These are phyloP conservation scores for Drosophila kanapiae DNA, from an alignment of 1,140 invertebrate genomes.

Conservation along the genomic window DNA sequence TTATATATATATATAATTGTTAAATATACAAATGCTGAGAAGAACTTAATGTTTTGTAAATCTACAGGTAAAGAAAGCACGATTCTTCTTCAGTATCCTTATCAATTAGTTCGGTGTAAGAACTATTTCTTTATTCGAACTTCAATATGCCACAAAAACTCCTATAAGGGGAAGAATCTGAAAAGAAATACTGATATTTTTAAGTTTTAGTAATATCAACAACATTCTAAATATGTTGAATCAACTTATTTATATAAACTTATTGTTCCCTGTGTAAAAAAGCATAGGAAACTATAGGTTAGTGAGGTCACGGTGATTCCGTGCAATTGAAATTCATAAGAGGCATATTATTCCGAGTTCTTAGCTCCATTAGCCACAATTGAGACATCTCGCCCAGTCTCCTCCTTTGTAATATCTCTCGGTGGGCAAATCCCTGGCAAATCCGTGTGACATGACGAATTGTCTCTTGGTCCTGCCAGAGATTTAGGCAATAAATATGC, in stretches of 20 bases:
- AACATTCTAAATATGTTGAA: too few relatives aligned
- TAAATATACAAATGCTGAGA: too few relatives aligned
- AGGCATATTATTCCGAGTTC: conserved; percentile 41
- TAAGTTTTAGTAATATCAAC: too few relatives aligned
- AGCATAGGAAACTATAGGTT: not conserved
- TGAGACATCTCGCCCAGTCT: conserved; percentile 47
- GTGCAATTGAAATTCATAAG: conserved; percentile 76
- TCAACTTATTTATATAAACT: too few relatives aligned
- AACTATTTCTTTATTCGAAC: too few relatives aligned
- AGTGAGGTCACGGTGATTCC: conserved; percentile 9
- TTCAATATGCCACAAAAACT: too few relatives aligned
- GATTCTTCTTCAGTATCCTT: too few relatives aligned
- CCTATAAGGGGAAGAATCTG: too few relatives aligned
- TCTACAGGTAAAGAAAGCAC: too few relatives aligned
- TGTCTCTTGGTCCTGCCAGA: conserved; percentile 58
- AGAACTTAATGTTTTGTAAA: not conserved
- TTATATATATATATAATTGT: not conserved
- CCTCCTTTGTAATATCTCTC: not conserved
- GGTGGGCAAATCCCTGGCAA: conserved; percentile 9
- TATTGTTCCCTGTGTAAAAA: not conserved
- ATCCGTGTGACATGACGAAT: conserved; percentile 76
- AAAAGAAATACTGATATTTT: too few relatives aligned
- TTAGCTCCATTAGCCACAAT: conserved; percentile 69
- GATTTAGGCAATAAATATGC: conserved; percentile 49
- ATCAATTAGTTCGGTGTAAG: too few relatives aligned